Evolutionary conservation across 2,113 vertebrate genomes (phyloP), one percentile per base, ranked within the genome.

Genomic region (Oryzias curvinotus): DNA sequence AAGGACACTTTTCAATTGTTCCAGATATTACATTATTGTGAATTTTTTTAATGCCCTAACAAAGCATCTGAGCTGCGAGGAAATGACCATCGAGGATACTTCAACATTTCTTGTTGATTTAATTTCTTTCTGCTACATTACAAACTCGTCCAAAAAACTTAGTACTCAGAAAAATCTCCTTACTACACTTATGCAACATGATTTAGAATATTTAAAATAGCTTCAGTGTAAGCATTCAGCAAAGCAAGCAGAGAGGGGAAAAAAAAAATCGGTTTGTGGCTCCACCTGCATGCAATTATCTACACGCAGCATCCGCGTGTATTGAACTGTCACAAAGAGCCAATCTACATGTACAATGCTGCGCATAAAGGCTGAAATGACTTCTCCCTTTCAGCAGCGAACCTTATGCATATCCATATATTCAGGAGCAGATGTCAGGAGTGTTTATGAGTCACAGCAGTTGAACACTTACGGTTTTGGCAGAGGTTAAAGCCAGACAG

Each of bases 211-310:
- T 36, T 36, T 26, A 18, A 25, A 15, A 57, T 45, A 57, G 48
- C 25, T 12, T 18, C 10, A 30, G 28, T 43, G 62, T 41, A 54
- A 28, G 51, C 45, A 21, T 41, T 57, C 36, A 28, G 53, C 16
- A 55, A 44, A 63, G 51, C 74, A 57, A 55, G 54, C 63, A 67
- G 46, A 48, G 36, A 36, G 36, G 7, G 8, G 21, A 23, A 23
- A 36, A 36, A 36, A 10, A 61, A 77, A 71, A 82, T 77, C 66
- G 82, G 73, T 21, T 28, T 44, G 44, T 48, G 43, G 48, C 70
- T 68, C 71, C 78, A 80, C 77, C 77, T 82, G 82, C 80, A 78
- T 61, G 62, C 16, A 84, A 77, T 86, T 76, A 81, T 77, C 73
- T 30, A 5, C 19, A 47, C 43, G 41, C 67, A 67, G 46, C 63